Evolutionary conservation across 2,113 vertebrate species (phyloP), one percentile per base, ranked within the genome.

Genomic region (Vidua chalybeata): DNA sequence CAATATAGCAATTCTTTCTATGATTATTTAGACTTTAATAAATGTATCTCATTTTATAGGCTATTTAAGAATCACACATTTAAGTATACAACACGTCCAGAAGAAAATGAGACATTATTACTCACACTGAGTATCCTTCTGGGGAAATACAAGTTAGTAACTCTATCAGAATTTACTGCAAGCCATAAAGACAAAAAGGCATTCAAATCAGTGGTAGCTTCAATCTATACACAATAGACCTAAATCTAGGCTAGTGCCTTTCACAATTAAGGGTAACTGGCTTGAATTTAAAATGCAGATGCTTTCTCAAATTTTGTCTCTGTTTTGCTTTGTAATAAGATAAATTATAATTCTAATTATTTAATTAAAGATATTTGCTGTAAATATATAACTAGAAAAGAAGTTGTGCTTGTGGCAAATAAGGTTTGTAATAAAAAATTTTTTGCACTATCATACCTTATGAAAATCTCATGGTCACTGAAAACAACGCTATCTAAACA

Each of bases 21-120:
- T 72, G 45, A 84, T 91, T 94, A 55, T n/a, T 81, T 75, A 39
- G 17, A 61, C 22, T 48, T 61, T 69, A 97, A 85, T 72, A 78
- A 72, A 48, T 15, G 7, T 45, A 64, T 31, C 9, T 82, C 21
- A 33, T 78, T 89, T 93, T 85, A 85, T 19, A 91, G 26, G 10
- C 6, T 73, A 54, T 66, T 88, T 90, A 74, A 49, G 82, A 93
- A 88, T 59, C 23, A 66, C 21, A 12, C 0, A 0, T 76, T 93
- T 78, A 75, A 82, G 54, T 45, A 81, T 45, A 91, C 9, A 61
- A 13, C 21, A 80, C 13, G 62, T 80, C 55, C 74, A 93, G 46
- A 6, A 80, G 26, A 93, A 94, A 93, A 83, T 83, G 30, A 64
- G 28, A 63, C 52, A 24, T 76, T 58, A 62, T 79, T 83, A 66